Evolutionary conservation across 2,888 invertebrate species (phyloP).

Genomic region (Synergus gifuensis): DNA sequence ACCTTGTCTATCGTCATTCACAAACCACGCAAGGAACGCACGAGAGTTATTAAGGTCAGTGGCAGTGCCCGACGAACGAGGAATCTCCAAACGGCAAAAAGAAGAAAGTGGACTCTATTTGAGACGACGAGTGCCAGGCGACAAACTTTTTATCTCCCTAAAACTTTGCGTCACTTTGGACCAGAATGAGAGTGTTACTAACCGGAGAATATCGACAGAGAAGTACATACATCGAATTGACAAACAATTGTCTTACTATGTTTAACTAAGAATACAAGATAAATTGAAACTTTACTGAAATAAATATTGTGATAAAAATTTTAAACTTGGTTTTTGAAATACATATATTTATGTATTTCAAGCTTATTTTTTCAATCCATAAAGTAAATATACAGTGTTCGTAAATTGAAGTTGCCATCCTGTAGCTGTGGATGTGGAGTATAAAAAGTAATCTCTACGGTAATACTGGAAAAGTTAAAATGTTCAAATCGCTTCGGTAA

Average conservation of each 20-base stretch:
- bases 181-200: neutral
- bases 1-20: slow-evolving; percentile 72
- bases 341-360: no score
- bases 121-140: slow-evolving; percentile 2
- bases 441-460: neutral
- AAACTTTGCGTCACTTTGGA: neutral
- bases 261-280: neutral
- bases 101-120: slow-evolving; percentile 17
- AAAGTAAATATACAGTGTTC: neutral
- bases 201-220: neutral
- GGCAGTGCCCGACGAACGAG: slow-evolving; percentile 32
- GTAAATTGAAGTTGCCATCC: neutral
- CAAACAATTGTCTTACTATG: neutral
- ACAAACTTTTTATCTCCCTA: neutral
- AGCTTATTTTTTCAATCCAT: neutral
- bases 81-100: slow-evolving; percentile 23
- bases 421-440: neutral
- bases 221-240: neutral
- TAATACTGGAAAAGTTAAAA: neutral
- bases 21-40: slow-evolving; percentile 68
- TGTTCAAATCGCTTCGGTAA: neutral
- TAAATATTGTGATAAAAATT: no score
- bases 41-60: slow-evolving; percentile 68
- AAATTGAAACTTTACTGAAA: neutral
- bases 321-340: no score